phyloP scores from a whole-genome alignment of 2,113 vertebrate species.

The Ammodytes marinus region DNA sequence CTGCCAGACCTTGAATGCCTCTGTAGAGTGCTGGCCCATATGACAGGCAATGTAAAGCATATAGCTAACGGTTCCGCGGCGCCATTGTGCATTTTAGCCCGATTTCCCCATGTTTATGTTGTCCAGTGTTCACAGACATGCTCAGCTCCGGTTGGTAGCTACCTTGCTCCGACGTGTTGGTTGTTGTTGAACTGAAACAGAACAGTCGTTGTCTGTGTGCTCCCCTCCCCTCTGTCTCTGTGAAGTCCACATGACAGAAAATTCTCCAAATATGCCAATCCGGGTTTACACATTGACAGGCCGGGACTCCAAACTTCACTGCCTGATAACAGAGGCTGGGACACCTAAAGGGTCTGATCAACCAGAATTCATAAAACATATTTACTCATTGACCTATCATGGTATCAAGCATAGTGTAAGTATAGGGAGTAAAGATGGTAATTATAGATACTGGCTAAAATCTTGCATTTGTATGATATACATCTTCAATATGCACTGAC shows the following conservation, averaged over 20 bases:
- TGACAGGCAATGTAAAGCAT: constrained; percentile 34
- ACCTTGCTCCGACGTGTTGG: constrained; percentile 23
- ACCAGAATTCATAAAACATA: neutral
- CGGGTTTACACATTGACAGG: constrained; percentile 56
- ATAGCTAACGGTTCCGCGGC: constrained; percentile 47
- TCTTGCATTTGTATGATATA: no score
- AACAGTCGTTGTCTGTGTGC: constrained; percentile 64
- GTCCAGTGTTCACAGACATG: neutral
- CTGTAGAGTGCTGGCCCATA: constrained; percentile 44
- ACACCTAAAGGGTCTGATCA: neutral
- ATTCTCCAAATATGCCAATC: constrained; percentile 53
- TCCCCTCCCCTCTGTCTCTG: constrained; percentile 51
- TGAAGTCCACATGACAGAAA: constrained; percentile 72
- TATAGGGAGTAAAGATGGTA: no score
- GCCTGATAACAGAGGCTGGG: neutral
- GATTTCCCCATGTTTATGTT: neutral
- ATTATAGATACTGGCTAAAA: no score
- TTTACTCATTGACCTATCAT: neutral
- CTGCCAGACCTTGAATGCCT: constrained; percentile 50
- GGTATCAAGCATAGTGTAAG: neutral
- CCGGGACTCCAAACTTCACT: constrained; percentile 10
- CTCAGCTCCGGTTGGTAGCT: neutral
- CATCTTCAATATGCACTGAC: no score
- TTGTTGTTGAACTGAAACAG: constrained; percentile 63
- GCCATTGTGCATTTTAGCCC: constrained; percentile 24